Evolutionary conservation across 2,888 invertebrate species (phyloP), one percentile per base, ranked within the genome.

Genomic region (Troilus luridus): DNA sequence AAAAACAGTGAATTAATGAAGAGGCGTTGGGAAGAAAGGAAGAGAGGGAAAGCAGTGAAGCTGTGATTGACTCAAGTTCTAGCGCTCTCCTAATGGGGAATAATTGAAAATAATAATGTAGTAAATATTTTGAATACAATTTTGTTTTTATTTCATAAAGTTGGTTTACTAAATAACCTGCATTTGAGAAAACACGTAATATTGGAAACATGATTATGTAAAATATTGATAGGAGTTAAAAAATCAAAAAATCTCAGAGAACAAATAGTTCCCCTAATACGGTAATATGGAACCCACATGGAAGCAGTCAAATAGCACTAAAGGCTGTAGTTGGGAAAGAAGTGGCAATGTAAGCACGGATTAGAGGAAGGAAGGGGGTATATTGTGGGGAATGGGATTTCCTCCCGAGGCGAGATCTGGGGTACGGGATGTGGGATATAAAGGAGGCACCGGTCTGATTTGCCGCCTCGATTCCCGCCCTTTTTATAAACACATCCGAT

Each of bases 401-500:
- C 85, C 85, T 85, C 85, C 27, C 41, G n/a, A 11, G 19, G 19
- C 72, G 27, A 1, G 27, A 77, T 77, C 72, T 41, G 27, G 72
- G 41, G 41, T 59, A 8, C 59, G 59, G 59, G 41, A 77, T 77
- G 27, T 41, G 85, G 77, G 54, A 56, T 85, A 58, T 54, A 85
- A 85, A n/a, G 56, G 85, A 85, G 56, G 56, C 56, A 41, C 72
- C 14, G 85, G 41, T 21, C 56, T 85, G 85, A 85, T 85, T 85
- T 85, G 56, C 56, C 85, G n/a, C 85, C 85, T 85, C 85, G 85
- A 56, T 85, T 85, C 85, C n/a, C 85, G 56, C 14, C 10, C 56
- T 85, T 85, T 85, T 85, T 58, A 85, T 85, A 85, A 85, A 85
- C 56, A 85, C n/a, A n/a, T 85, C 85, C 56, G 85, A 85, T 56